Percentiles rank a stretch among this genome's conserved stretches.
phyloP scores from a whole-genome alignment of 2,113 vertebrate genomes.

The Meriones unguiculatus region DNA sequence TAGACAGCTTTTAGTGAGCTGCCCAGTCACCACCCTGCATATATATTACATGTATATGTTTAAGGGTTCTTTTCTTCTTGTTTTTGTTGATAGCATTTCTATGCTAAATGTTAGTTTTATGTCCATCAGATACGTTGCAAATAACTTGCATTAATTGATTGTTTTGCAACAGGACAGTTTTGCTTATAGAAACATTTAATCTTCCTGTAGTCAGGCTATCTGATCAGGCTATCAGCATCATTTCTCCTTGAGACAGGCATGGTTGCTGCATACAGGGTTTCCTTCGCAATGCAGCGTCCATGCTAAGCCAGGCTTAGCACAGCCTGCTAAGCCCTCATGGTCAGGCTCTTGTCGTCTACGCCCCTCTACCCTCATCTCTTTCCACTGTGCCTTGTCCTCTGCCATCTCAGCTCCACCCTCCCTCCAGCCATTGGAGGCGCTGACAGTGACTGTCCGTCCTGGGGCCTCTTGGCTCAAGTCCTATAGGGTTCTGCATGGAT shows the following conservation, averaged over 20 bases:
- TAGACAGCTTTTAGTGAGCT: background rate
- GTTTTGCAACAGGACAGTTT: background rate
- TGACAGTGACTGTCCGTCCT: background rate
- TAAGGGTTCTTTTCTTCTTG: background rate
- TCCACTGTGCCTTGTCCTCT: background rate
- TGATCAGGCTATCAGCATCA: too few species aligned
- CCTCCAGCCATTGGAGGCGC: background rate
- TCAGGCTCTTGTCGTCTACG: background rate
- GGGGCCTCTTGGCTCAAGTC: background rate
- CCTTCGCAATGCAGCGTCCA: background rate
- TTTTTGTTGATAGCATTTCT: background rate
- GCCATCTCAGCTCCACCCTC: background rate
- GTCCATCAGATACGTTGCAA: background rate
- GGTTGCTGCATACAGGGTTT: background rate
- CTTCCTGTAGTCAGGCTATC: background rate
- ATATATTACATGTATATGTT: background rate
- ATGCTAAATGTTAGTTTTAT: background rate
- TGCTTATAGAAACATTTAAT: background rate
- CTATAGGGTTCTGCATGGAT: background rate
- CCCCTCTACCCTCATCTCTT: background rate
- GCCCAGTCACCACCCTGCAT: background rate
- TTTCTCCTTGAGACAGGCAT: background rate
- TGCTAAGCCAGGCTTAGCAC: too few species aligned
- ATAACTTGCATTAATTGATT: background rate
- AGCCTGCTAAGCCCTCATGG: background rate